Percentiles rank a stretch among this genome's conserved stretches.
These are phyloP conservation scores for Drosophila monieri DNA, from an alignment of 2,888 invertebrate species.

Conservation along the genomic window DNA sequence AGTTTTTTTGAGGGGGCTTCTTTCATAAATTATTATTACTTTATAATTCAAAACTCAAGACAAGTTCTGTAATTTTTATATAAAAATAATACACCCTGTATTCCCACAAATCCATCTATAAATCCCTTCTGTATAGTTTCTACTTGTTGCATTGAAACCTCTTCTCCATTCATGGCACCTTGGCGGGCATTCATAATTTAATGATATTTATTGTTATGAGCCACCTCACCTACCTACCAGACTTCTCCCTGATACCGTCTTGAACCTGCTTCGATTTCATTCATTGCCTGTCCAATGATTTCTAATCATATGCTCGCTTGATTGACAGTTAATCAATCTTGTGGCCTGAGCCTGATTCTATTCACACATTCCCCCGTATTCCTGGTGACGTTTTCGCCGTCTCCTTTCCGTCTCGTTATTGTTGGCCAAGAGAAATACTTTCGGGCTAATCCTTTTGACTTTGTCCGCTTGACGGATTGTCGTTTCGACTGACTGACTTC, in stretches of 20 bases:
- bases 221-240: background rate
- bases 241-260: constrained; percentile 3
- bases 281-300: constrained; percentile 50
- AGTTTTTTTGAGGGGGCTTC: background rate
- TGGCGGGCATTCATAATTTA: constrained; percentile 62
- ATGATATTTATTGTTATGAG: constrained; percentile 55
- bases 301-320: constrained; percentile 48
- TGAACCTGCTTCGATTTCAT: constrained; percentile 69
- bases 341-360: constrained; percentile 57
- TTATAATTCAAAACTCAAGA: too few species aligned
- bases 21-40: background rate
- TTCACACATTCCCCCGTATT: constrained; percentile 64
- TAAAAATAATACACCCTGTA: too few species aligned
- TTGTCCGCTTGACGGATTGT: constrained; percentile 70
- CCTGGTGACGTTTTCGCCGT: constrained; percentile 55
- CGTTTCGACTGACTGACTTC: constrained; percentile 54
- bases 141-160: constrained; percentile 33
- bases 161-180: constrained; percentile 21
- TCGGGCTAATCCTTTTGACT: constrained; percentile 74
- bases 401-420: constrained; percentile 7
- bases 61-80: too few species aligned
- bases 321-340: constrained; percentile 80
- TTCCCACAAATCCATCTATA: constrained; percentile 15
- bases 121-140: background rate
- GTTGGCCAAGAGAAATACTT: constrained; percentile 56